Base-by-base conservation (phyloP, 2,797 vertebrate species). In the Chaenodraco wilsoni region DNA sequence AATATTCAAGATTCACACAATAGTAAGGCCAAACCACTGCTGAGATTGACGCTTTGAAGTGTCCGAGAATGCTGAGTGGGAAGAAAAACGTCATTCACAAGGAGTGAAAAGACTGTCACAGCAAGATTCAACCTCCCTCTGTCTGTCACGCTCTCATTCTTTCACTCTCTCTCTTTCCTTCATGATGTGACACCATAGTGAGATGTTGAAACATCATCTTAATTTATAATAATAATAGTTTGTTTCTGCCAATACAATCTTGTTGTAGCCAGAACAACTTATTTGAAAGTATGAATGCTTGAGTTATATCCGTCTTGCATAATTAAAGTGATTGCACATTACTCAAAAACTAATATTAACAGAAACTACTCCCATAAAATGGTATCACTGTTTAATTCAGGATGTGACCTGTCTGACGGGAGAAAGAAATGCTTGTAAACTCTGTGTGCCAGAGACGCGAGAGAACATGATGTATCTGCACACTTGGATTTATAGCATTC, bases 41-140 rank as follows among this genome's bases (percentile, higher is more conserved):
- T 82, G 79, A 84, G 87, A 90, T 72, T 76, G 81, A 86, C n/a
- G 75, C 89, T 94, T 93, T 94, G 89, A 95, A 92, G 91, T 89
- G 61, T 49, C 54, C 40, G 65, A 88, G 82, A 91, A 92, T 69
- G 83, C 72, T 64, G 81, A 84, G 82, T 52, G 81, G 67, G 69
- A 55, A 78, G 78, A 87, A 78, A 82, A 87, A 79, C 51, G 75
- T 88, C 87, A 83, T 87, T 90, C 84, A 89, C 63, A 72, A 80
- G 74, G 75, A 77, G 77, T 85, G 76, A 94, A 92, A 93, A 87
- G 89, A 81, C 83, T 71, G 83, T 90, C 92, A 89, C 91, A 91
- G 91, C 83, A 54, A 90, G 87, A 79, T 51, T 70, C 64, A 17
- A 58, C 62, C 76, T 69, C 56, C 71, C 46, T 65, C 64, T 4